Evolutionary conservation across 2,888 invertebrate genomes (phyloP), one percentile per base, ranked within the genome.

Genomic region (Catocala nupta): DNA sequence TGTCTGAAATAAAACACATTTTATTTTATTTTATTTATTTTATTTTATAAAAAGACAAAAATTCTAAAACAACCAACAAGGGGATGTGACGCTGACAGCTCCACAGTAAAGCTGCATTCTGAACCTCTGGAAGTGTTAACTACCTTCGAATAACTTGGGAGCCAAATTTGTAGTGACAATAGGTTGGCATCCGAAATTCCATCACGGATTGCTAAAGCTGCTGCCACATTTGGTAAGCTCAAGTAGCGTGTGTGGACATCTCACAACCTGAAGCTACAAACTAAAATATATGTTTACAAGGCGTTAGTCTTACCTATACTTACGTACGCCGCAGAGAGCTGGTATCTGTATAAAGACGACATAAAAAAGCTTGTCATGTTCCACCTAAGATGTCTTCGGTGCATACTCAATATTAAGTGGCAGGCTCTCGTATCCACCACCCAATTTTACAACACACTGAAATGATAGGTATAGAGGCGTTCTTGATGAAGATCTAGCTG

Each of bases 21-120:
- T n/a, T n/a, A n/a, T n/a, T n/a, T n/a, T n/a, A n/a, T n/a, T n/a
- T n/a, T n/a, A n/a, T n/a, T n/a, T n/a, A n/a, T n/a, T n/a, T n/a
- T n/a, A n/a, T n/a, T n/a, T n/a, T n/a, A n/a, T n/a, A n/a, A n/a
- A n/a, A n/a, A n/a, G n/a, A n/a, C n/a, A n/a, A n/a, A n/a, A n/a
- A n/a, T n/a, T n/a, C n/a, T n/a, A n/a, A n/a, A 45, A 12, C 44
- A 45, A 45, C 44, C 44, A 45, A n/a, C 44, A 11, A 11, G 44
- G 5, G 12, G 12, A n/a, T 12, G 12, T 12, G 12, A n/a, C 10
- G 12, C 12, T 45, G 44, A 45, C n/a, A 5, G n/a, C 10, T 3
- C 12, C 5, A 6, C 44, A 12, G 2, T 45, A 12, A 5, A 45
- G 10, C 5, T 45, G 12, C 10, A 12, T 45, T 5, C n/a, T 5